A percentile compares a stretch with the other conserved stretches of the same genome.
phyloP scores from a whole-genome alignment of 2,888 invertebrate species.

The Petrophora chlorosata region DNA sequence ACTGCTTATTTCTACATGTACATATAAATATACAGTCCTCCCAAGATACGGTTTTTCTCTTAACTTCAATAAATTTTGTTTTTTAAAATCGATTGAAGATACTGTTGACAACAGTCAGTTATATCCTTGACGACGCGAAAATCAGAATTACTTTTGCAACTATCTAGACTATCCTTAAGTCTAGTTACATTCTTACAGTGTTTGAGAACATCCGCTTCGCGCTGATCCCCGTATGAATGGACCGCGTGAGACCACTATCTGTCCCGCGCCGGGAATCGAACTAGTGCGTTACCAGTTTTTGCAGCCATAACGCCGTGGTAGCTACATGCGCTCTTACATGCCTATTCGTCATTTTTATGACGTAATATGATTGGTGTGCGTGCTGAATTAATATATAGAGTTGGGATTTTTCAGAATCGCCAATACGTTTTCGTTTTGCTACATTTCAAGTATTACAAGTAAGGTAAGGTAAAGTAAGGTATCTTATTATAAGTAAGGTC shows the following conservation, averaged over 20 bases:
- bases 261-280: constrained; percentile 37
- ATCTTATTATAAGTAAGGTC: too few relatives aligned
- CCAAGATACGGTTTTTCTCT: too few relatives aligned
- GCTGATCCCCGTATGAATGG: constrained; percentile 61
- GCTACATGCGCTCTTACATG: constrained; percentile 65
- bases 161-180: background rate
- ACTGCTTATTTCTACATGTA: too few relatives aligned
- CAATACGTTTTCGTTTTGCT: too few relatives aligned
- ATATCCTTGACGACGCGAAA: too few relatives aligned
- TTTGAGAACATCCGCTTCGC: constrained; percentile 66
- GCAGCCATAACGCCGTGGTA: constrained; percentile 50
- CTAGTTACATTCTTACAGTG: constrained; percentile 28
- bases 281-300: constrained; percentile 56
- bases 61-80: too few relatives aligned
- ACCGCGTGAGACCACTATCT: constrained; percentile 69
- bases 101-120: too few relatives aligned
- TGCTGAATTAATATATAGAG: constrained; percentile 41
- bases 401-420: constrained; percentile 38
- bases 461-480: too few relatives aligned
- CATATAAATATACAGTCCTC: too few relatives aligned
- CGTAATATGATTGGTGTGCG: constrained; percentile 68
- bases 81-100: too few relatives aligned
- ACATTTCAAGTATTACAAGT: too few relatives aligned
- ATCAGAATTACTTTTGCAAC: too few relatives aligned
- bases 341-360: constrained; percentile 75